Percentiles rank a stretch among this genome's conserved stretches.
Conservation (phyloP, 1,140 invertebrate species). For the Orchestia grillus region DNA sequence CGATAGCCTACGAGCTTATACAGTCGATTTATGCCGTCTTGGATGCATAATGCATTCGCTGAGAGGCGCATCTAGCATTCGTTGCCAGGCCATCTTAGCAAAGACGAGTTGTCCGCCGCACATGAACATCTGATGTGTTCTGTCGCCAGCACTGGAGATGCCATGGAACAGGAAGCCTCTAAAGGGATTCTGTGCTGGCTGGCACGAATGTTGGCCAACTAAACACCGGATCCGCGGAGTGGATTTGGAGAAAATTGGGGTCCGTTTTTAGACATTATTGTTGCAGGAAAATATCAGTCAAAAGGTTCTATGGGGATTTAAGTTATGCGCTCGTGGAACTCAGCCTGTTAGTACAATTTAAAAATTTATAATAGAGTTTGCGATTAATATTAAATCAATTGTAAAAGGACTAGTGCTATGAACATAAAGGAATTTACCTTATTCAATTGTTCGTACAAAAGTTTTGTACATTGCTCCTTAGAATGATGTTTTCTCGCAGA, state of each 20-base stretch:
- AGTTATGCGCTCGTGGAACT: neutral
- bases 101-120: neutral
- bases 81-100: neutral
- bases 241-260: too few relatives aligned
- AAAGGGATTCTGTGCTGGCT: too few relatives aligned
- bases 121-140: neutral
- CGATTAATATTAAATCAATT: neutral
- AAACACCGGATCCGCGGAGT: too few relatives aligned
- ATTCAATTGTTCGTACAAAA: neutral
- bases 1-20: conserved; percentile 21
- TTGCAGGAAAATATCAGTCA: too few relatives aligned
- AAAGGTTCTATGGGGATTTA: too few relatives aligned
- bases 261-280: too few relatives aligned
- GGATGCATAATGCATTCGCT: conserved; percentile 31
- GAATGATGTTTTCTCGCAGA: neutral
- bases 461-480: neutral
- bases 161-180: neutral
- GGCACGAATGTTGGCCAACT: too few relatives aligned
- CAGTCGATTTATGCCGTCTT: conserved; percentile 18
- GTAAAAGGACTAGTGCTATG: neutral
- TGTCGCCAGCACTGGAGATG: neutral
- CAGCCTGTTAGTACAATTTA: neutral
- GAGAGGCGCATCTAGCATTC: conserved; percentile 6
- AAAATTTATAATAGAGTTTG: neutral
- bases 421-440: neutral